Base-by-base conservation (phyloP, 2,888 invertebrate genomes). In the Hetaerina titia region DNA sequence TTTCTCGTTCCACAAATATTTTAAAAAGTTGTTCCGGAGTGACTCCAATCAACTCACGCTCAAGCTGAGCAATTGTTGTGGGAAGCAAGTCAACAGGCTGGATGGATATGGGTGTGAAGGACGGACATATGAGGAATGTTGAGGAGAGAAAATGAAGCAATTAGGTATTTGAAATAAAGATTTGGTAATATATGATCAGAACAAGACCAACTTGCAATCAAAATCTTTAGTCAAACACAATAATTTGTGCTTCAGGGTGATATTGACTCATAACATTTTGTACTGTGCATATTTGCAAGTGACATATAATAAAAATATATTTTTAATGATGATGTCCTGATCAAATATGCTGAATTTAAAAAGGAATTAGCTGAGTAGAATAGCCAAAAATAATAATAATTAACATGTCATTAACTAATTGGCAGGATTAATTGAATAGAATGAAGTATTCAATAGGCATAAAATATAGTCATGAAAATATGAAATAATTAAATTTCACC, bases 61-160 rank as follows among this genome's bases (percentile, higher is more conserved):
- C 92, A 64, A 92, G 92, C 60, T 92, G 92, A 74, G 92, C 92
- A 22, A 92, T 69, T 15, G 92, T 92, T 92, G 92, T 92, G 74
- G 92, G 92, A 92, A 92, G 92, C 56, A 92, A 69, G 74, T 92
- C 92, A 56, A 74, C 74, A 74, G 92, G 92, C 92, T 92, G 69
- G n/a, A 89, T 15, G 22, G 22, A 45, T 58, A 9, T 58, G 19
- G 22, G 7, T 4, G 31, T 81, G 81, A 31, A 31, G 81, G 31
- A 81, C 31, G 31, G 2, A 5, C 81, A 81, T 81, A 31, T 81
- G 5, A 5, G 81, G 31, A 81, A 81, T 81, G 25, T 81, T 81
- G 9, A 25, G 15, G 81, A 13, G 31, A 81, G 31, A 31, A 31
- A 81, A 15, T 81, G 11, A 31, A 9, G 22, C 25, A 31, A 31